phyloP scores from a whole-genome alignment of 1,140 invertebrate genomes.

The Drosophila azteca region DNA sequence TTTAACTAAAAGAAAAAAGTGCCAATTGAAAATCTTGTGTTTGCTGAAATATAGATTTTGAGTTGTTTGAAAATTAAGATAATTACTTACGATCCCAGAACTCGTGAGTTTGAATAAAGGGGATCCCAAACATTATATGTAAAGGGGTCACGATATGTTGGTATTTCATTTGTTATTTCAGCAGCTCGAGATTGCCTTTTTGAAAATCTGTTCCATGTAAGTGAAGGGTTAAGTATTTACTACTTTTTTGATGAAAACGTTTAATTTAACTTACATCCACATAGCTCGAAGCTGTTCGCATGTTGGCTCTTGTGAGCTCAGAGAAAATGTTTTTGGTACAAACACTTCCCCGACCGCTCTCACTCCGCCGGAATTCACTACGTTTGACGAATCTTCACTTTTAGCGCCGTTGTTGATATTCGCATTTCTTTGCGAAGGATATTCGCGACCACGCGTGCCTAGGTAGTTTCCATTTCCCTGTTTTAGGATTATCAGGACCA shows the following conservation, averaged over 20 bases:
- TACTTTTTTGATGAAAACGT: too few species aligned
- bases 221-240: neutral
- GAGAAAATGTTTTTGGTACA: conserved; percentile 70
- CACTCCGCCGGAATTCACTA: conserved; percentile 27
- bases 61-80: neutral
- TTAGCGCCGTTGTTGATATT: conserved; percentile 30
- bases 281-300: conserved; percentile 94
- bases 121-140: conserved; percentile 92
- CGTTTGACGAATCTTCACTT: conserved; percentile 15
- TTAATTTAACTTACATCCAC: conserved; percentile 88
- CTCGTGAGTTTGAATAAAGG: conserved; percentile 85
- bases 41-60: neutral
- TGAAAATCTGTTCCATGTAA: conserved; percentile 86
- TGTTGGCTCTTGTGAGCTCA: conserved; percentile 87
- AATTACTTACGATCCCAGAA: conserved; percentile 84
- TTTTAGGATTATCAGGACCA: conserved; percentile 33
- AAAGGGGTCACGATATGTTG: conserved; percentile 91
- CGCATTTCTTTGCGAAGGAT: conserved; percentile 22
- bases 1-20: too few species aligned
- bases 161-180: conserved; percentile 93
- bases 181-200: conserved; percentile 93
- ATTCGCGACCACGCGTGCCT: conserved; percentile 43
- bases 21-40: neutral
- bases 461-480: conserved; percentile 57
- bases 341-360: conserved; percentile 70